phyloP scores from a whole-genome alignment of 1,140 invertebrate genomes.

The Lamellibrachia luymesi region DNA sequence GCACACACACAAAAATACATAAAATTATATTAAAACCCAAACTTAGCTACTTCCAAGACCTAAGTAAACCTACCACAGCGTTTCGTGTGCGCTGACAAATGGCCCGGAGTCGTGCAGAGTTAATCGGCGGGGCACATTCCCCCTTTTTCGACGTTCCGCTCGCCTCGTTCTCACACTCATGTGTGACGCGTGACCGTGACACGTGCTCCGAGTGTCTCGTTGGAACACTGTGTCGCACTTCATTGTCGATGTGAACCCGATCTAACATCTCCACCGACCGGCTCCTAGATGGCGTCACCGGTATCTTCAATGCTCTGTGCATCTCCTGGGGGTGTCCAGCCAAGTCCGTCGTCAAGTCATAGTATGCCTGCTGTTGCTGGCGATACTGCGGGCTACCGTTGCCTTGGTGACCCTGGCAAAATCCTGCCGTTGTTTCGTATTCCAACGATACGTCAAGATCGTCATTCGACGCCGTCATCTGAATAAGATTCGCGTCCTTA shows the following conservation, averaged over 20 bases:
- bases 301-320: neutral
- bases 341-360: neutral
- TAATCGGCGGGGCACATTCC: constrained; percentile 62
- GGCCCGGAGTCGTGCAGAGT: constrained; percentile 72
- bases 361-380: neutral
- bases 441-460: constrained; percentile 14
- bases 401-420: neutral
- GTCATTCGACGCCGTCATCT: neutral
- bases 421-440: neutral
- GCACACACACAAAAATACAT: neutral
- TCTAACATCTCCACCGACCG: neutral
- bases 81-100: constrained; percentile 82
- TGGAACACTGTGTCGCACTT: neutral
- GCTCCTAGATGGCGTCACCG: neutral
- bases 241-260: neutral
- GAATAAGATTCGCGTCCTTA: neutral
- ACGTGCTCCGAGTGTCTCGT: neutral
- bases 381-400: neutral
- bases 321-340: neutral
- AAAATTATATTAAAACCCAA: too few species aligned
- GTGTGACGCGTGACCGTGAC: neutral
- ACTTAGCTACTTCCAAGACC: neutral
- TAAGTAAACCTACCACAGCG: constrained; percentile 65
- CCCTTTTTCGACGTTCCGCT: neutral
- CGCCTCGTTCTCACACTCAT: neutral